phyloP scores from a whole-genome alignment of 2,888 invertebrate genomes.

The Cantharis rufa region DNA sequence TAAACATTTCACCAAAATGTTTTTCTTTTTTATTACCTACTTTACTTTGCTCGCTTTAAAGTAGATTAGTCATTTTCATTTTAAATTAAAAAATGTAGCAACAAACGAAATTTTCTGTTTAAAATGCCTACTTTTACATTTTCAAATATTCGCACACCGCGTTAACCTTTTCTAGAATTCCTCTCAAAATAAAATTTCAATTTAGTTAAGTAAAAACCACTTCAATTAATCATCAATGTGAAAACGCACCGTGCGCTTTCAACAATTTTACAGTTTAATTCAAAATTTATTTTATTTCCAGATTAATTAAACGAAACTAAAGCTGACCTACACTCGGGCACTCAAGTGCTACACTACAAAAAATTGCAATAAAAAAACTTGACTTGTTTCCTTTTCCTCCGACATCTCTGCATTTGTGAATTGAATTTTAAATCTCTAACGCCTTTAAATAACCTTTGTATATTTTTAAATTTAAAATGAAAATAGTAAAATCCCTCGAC shows the following conservation, averaged over 20 bases:
- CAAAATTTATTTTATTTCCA: not conserved
- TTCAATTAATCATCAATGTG: not conserved
- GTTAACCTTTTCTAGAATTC: not conserved
- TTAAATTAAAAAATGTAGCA: not conserved
- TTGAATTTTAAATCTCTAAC: constrained; percentile 26
- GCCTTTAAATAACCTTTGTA: constrained; percentile 25
- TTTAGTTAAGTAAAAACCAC: not conserved
- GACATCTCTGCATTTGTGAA: constrained; percentile 23
- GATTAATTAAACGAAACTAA: not conserved
- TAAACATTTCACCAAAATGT: not conserved
- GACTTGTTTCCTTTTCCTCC: constrained; percentile 11
- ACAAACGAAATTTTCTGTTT: not conserved
- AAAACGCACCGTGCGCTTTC: not conserved
- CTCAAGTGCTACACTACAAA: not conserved
- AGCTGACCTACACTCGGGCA: not conserved
- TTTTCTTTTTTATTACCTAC: not conserved
- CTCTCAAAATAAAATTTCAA: not conserved
- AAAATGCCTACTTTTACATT: not conserved
- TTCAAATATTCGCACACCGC: not conserved
- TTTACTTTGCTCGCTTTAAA: not conserved
- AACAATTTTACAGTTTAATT: not conserved
- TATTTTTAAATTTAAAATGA: constrained; percentile 22
- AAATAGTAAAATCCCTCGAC: constrained; percentile 17
- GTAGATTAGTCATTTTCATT: not conserved
- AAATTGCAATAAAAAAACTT: not conserved